phyloP scores from a whole-genome alignment of 2,888 invertebrate species.

The Disparrhopalites patrizii region DNA sequence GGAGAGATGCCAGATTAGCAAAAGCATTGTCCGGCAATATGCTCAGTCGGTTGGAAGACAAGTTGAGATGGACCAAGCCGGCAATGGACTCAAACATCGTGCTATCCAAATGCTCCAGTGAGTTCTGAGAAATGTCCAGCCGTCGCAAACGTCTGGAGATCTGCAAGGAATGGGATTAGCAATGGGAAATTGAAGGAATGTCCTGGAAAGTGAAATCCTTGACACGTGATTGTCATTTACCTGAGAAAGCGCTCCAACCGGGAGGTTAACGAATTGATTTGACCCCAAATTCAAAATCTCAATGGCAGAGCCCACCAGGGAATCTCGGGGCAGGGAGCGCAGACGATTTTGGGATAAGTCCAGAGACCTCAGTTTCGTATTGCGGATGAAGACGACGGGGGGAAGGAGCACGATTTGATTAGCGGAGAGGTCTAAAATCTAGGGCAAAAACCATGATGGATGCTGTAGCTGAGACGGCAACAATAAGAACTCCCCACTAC shows the following conservation, averaged over 20 bases:
- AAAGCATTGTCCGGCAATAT: conserved; percentile 86
- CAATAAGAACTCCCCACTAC: neutral
- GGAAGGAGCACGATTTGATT: conserved; percentile 50
- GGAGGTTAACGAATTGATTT: conserved; percentile 49
- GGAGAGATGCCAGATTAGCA: conserved; percentile 71
- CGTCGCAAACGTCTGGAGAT: conserved; percentile 46
- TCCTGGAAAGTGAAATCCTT: conserved; percentile 4
- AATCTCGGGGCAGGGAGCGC: conserved; percentile 49
- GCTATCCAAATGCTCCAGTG: conserved; percentile 79
- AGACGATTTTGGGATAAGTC: conserved; percentile 49
- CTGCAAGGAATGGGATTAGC: conserved; percentile 23
- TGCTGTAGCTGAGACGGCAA: neutral
- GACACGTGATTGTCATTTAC: conserved; percentile 32
- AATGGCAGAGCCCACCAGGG: conserved; percentile 48
- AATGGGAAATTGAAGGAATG: neutral
- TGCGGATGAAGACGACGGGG: conserved; percentile 49
- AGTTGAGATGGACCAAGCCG: conserved; percentile 69
- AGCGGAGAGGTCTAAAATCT: conserved; percentile 49
- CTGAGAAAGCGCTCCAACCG: conserved; percentile 45
- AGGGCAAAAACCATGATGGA: conserved; percentile 15
- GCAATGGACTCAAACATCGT: conserved; percentile 81
- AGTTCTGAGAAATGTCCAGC: conserved; percentile 73
- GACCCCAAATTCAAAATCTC: conserved; percentile 49
- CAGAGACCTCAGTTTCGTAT: conserved; percentile 49
- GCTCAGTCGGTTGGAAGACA: conserved; percentile 75